Percentiles rank a stretch among this genome's conserved stretches.
phyloP scores from a whole-genome alignment of 1,140 invertebrate genomes.

The Berghia stephanieae region DNA sequence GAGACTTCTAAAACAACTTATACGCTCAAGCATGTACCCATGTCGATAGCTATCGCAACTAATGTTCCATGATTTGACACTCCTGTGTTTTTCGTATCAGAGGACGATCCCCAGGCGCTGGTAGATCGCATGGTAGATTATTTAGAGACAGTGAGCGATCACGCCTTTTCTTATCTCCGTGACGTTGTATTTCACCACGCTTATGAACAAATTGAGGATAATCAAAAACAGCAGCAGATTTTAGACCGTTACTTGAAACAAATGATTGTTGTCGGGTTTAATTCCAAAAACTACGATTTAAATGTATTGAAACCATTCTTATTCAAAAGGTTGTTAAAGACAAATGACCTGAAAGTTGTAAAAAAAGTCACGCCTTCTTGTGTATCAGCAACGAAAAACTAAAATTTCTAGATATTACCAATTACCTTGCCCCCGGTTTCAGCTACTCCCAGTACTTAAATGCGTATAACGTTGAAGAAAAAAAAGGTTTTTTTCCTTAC shows the following conservation, averaged over 20 bases:
- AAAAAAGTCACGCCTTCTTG: constrained; percentile 36
- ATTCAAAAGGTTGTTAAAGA: constrained; percentile 9
- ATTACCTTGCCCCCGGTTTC: constrained; percentile 39
- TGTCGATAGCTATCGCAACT: no score
- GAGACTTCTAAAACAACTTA: no score
- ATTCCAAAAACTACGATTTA: constrained; percentile 36
- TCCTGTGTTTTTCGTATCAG: no score
- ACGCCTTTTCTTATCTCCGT: background rate
- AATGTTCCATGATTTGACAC: no score
- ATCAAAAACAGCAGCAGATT: background rate
- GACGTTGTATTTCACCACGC: background rate
- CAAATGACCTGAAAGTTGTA: constrained; percentile 25
- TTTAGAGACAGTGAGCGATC: constrained; percentile 1
- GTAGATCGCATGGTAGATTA: constrained; percentile 19
- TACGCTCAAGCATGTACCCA: no score
- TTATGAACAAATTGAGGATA: background rate
- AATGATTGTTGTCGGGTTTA: constrained; percentile 30
- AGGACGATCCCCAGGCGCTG: no score
- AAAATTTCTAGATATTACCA: constrained; percentile 39
- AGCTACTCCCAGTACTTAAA: constrained; percentile 37
- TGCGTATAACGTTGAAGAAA: constrained; percentile 36
- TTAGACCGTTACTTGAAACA: constrained; percentile 27
- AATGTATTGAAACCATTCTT: constrained; percentile 37
- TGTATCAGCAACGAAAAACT: constrained; percentile 31
- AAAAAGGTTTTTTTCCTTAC: constrained; percentile 44